Conservation (phyloP, 2,797 vertebrate genomes). For the Rousettus madagascariensis region DNA sequence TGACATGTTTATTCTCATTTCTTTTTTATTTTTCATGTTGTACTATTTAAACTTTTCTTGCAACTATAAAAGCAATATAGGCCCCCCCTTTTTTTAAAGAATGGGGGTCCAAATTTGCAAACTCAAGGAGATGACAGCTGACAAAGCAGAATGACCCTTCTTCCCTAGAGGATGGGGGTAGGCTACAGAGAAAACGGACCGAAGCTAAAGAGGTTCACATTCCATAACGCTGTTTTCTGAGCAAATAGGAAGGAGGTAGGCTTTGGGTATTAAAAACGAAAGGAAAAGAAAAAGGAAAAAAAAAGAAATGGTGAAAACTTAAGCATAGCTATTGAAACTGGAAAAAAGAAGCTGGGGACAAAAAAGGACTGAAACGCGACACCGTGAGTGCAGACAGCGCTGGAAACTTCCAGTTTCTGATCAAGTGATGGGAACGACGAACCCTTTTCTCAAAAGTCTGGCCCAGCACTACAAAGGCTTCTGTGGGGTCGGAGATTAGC, state of each 20-base stretch:
- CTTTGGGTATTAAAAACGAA: fast-evolving
- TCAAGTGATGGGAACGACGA: background rate
- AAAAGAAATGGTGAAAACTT: too few relatives aligned
- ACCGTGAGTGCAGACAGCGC: background rate
- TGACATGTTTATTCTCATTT: background rate
- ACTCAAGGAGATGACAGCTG: background rate
- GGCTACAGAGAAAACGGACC: background rate
- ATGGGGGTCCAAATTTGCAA: background rate
- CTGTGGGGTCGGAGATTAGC: background rate
- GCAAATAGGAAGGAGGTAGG: background rate
- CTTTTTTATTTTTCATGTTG: background rate
- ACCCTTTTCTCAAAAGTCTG: background rate
- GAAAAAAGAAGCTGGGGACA: background rate
- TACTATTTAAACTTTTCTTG: background rate
- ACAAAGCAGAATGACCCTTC: background rate
- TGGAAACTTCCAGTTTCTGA: background rate
- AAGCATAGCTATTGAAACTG: background rate
- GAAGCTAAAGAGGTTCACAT: background rate
- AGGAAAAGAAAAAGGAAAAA: too few relatives aligned
- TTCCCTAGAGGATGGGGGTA: background rate
- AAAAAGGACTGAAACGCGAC: background rate
- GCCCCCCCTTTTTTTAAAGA: background rate
- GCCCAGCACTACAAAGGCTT: background rate
- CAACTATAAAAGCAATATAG: background rate
- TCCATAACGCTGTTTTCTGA: background rate